phyloP scores from a whole-genome alignment of 2,797 vertebrate species.

The Sebastes trivittatus region DNA sequence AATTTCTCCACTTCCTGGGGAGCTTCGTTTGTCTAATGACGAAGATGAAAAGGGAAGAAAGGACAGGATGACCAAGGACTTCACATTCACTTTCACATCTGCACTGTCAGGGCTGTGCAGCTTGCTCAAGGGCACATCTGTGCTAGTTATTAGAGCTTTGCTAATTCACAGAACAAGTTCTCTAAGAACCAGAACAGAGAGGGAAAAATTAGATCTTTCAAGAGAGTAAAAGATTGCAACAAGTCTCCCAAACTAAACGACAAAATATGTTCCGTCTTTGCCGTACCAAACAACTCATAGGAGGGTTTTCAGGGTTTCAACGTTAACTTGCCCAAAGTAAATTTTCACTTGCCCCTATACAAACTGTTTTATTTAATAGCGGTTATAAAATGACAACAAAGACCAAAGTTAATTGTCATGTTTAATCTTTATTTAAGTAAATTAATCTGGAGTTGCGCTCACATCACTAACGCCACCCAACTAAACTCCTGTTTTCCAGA shows the following conservation, averaged over 20 bases:
- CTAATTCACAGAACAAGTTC: not conserved
- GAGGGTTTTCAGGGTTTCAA: not conserved
- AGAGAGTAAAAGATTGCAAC: not conserved
- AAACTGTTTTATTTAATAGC: no score
- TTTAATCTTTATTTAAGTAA: no score
- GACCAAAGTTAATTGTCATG: no score
- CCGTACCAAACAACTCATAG: not conserved
- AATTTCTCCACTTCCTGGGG: slow-evolving; percentile 13
- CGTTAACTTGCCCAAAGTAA: no score
- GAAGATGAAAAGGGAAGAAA: slow-evolving; percentile 4
- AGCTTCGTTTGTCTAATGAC: slow-evolving; percentile 10
- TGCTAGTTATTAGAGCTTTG: not conserved
- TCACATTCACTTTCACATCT: not conserved
- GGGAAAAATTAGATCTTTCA: not conserved
- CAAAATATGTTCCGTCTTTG: not conserved
- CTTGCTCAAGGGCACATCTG: not conserved
- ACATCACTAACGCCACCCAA: no score
- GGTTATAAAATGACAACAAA: no score
- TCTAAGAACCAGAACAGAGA: not conserved
- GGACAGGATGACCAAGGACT: not conserved
- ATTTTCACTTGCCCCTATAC: no score
- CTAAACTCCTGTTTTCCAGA: no score
- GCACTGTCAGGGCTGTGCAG: not conserved
- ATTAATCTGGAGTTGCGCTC: no score
- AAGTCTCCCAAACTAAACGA: not conserved